Percentiles rank a stretch among this genome's conserved stretches.
Evolutionary conservation across 2,113 vertebrate species (phyloP).

Genomic region (Phalacrocorax carbo): DNA sequence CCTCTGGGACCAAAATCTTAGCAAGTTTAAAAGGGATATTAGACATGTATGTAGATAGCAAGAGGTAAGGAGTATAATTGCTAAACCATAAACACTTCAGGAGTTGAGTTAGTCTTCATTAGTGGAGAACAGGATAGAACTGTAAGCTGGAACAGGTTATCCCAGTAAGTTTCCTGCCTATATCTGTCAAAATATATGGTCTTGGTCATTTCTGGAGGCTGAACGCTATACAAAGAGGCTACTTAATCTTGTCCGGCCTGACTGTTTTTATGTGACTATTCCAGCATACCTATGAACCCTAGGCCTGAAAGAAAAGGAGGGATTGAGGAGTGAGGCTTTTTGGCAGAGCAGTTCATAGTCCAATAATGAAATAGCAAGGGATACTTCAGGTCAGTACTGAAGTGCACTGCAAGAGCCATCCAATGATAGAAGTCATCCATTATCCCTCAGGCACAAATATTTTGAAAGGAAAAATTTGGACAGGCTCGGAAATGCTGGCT

Average conservation of each 20-base stretch:
- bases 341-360: not conserved
- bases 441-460: constrained; percentile 39
- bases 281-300: not conserved
- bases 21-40: not conserved
- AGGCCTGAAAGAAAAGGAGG: not conserved
- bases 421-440: constrained; percentile 32
- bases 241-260: not conserved
- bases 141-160: not conserved
- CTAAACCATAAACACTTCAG: not conserved
- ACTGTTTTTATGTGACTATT: not conserved
- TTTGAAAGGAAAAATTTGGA: constrained; percentile 34
- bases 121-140: not conserved
- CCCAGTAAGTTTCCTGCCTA: not conserved
- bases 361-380: not conserved
- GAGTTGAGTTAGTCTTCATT: not conserved
- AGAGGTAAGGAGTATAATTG: not conserved
- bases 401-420: not conserved
- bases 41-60: not conserved
- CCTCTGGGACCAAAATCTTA: not conserved
- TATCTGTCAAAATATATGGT: not conserved
- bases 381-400: constrained; percentile 19
- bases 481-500: constrained; percentile 19
- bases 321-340: not conserved
- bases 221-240: not conserved
- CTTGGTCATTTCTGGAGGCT: not conserved